Conservation (phyloP, 2,797 vertebrate genomes). For the Cyclura pinguis region DNA sequence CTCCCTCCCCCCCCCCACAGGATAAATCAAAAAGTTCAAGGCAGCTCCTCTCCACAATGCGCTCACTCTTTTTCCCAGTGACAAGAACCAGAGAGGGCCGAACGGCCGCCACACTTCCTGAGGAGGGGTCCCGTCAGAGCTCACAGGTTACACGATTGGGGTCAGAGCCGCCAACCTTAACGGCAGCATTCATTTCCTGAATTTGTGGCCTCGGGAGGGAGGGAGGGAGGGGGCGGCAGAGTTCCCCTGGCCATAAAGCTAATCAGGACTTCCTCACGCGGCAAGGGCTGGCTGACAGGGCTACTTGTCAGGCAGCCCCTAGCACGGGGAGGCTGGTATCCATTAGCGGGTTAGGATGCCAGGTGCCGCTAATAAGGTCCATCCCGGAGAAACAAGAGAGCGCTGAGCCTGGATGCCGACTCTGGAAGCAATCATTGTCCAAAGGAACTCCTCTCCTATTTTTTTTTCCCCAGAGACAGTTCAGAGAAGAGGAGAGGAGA, state of each 20-base stretch:
- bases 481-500: neutral
- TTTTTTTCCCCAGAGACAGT: slow-evolving; percentile 30
- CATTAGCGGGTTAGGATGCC: slow-evolving; percentile 86
- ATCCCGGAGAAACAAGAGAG: slow-evolving; percentile 82
- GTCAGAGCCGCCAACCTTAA: slow-evolving; percentile 83
- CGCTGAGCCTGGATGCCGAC: slow-evolving; percentile 74
- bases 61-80: slow-evolving; percentile 76
- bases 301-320: slow-evolving; percentile 76
- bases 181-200: slow-evolving; percentile 92
- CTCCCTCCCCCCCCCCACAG: slow-evolving; percentile 34
- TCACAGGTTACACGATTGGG: slow-evolving; percentile 85
- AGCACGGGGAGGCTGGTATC: slow-evolving; percentile 82
- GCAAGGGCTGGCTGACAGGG: slow-evolving; percentile 72
- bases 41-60: slow-evolving; percentile 70
- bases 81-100: slow-evolving; percentile 87
- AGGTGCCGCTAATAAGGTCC: slow-evolving; percentile 91
- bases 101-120: slow-evolving; percentile 83
- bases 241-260: slow-evolving; percentile 90
- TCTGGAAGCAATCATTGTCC: slow-evolving; percentile 88
- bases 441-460: neutral
- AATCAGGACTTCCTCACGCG: slow-evolving; percentile 88
- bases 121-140: slow-evolving; percentile 71
- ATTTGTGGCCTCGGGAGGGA: slow-evolving; percentile 36
- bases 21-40: slow-evolving; percentile 84
- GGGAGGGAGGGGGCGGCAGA: slow-evolving; percentile 73